These are phyloP conservation scores for Ailurus styani DNA, from an alignment of 2,113 vertebrate genomes.

Conservation along the genomic window DNA sequence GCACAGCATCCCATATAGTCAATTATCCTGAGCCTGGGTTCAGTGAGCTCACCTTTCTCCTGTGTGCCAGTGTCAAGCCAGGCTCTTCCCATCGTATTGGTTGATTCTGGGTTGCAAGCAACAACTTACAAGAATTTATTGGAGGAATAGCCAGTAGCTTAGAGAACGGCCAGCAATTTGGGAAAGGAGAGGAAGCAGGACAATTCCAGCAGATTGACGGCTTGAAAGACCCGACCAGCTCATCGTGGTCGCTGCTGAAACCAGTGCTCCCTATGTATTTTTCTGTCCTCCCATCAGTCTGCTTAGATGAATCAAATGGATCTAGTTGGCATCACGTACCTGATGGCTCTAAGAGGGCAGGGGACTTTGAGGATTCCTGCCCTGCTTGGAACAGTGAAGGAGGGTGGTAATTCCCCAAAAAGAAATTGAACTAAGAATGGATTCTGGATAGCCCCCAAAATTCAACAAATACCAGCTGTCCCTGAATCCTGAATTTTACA, in stretches of 20 bases:
- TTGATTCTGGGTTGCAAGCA: neutral
- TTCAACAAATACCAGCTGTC: neutral
- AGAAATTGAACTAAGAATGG: neutral
- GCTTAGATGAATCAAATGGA: neutral
- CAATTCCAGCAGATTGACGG: neutral
- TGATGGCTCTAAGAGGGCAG: neutral
- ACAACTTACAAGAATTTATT: neutral
- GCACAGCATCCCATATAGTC: neutral
- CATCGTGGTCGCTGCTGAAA: neutral
- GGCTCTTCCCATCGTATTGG: neutral
- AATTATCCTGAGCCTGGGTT: neutral
- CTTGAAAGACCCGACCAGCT: neutral
- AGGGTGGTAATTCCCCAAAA: neutral
- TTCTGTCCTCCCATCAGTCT: neutral
- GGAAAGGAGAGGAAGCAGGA: neutral
- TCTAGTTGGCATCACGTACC: neutral
- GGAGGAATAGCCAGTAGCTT: neutral
- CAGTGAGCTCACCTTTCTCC: neutral
- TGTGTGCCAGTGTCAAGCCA: neutral
- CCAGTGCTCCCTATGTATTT: neutral
- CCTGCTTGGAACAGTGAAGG: neutral
- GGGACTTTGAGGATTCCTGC: neutral
- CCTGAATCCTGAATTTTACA: no score
- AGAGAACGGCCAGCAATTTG: neutral
- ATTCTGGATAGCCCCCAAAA: neutral